Evolutionary conservation across 2,113 vertebrate species (phyloP).

Genomic region (Barbus barbus): DNA sequence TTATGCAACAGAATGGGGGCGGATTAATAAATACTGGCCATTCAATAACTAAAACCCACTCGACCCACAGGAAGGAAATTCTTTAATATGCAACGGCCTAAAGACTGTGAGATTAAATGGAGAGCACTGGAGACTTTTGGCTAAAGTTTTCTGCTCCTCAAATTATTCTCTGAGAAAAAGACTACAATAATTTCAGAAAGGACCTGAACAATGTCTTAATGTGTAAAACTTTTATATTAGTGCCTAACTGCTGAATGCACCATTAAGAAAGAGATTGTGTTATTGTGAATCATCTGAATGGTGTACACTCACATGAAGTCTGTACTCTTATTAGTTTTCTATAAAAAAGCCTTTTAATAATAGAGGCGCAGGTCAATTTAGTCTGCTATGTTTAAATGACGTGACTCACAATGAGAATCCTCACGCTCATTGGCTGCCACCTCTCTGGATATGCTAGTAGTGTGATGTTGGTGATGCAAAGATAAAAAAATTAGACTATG

Average conservation of each 20-base stretch:
- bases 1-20: constrained; percentile 5
- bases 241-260: not conserved
- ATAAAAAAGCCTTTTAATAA: not conserved
- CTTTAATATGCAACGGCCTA: not conserved
- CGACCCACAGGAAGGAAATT: not conserved
- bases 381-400: not conserved
- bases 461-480: not conserved
- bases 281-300: not conserved
- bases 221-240: not conserved
- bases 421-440: not conserved
- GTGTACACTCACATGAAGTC: not conserved
- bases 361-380: not conserved
- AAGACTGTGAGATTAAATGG: not conserved
- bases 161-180: constrained; percentile 1
- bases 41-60: constrained; percentile 26
- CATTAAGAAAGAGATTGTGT: not conserved
- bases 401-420: not conserved
- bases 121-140: constrained; percentile 2
- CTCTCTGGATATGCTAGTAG: not conserved
- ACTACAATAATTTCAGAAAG: not conserved
- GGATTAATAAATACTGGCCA: constrained; percentile 3
- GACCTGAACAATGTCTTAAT: not conserved
- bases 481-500: not conserved
- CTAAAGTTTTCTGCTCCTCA: not conserved
- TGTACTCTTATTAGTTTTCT: not conserved